A percentile compares a stretch with the other conserved stretches of the same genome.
Evolutionary conservation across 92 coral and sea anemone genomes (phyloP).

Genomic region (Micromussa lordhowensis): DNA sequence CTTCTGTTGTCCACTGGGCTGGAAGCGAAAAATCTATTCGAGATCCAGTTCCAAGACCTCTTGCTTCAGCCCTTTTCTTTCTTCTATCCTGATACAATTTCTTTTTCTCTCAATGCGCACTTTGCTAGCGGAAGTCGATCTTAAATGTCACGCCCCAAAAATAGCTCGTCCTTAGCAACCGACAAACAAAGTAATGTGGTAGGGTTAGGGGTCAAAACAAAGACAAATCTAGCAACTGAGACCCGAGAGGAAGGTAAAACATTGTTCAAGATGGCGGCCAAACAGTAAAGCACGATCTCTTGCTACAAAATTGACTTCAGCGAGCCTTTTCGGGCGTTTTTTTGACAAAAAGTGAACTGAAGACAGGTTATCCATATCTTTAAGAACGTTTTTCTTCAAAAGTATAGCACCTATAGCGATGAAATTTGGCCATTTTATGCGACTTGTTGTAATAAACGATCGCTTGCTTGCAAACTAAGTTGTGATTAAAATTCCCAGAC

Average conservation of each 20-base stretch:
- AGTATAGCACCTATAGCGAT: neutral
- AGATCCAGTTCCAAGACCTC: constrained; percentile 43
- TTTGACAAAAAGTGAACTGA: neutral
- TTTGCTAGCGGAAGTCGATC: neutral
- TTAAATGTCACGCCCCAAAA: neutral
- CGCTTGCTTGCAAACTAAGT: constrained; percentile 13
- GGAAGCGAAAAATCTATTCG: constrained; percentile 41
- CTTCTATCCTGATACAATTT: constrained; percentile 16
- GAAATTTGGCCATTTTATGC: neutral
- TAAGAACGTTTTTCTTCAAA: neutral
- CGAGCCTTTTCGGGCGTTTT: neutral
- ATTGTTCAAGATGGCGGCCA: constrained; percentile 9
- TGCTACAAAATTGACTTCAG: neutral
- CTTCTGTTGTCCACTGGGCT: constrained; percentile 44
- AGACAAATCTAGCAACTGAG: neutral
- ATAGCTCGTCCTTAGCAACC: constrained; percentile 1
- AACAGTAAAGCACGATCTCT: neutral
- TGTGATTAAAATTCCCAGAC: neutral
- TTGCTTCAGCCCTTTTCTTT: constrained; percentile 37
- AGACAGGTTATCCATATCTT: neutral
- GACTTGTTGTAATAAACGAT: neutral
- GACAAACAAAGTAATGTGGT: neutral
- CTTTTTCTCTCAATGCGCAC: constrained; percentile 16
- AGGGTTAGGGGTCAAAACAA: constrained; percentile 3
- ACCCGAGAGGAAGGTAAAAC: neutral